Evolutionary conservation across 2,797 vertebrate species (phyloP).

Genomic region (Lophius americanus): DNA sequence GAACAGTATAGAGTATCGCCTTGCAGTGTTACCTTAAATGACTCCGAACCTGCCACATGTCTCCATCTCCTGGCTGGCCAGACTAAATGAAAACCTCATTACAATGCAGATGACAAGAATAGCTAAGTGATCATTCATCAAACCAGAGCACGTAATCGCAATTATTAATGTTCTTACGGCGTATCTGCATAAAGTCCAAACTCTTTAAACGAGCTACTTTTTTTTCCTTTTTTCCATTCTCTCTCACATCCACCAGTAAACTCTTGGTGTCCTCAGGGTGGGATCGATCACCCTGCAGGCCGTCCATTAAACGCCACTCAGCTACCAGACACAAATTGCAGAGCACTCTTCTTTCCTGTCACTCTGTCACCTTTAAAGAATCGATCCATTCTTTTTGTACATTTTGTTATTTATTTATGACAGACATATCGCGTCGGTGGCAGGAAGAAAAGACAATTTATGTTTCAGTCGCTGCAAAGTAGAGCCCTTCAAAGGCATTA

Average conservation of each 20-base stretch:
- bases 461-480: no score
- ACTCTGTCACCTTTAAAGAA: neutral
- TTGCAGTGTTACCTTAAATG: neutral
- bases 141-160: neutral
- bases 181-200: neutral
- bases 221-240: neutral
- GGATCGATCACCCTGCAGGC: conserved; percentile 9
- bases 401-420: neutral
- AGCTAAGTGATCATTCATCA: no score
- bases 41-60: neutral
- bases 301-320: conserved; percentile 24
- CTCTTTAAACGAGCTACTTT: no score
- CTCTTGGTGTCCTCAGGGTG: neutral
- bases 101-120: no score
- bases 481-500: no score
- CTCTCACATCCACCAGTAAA: neutral
- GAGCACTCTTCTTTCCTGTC: neutral
- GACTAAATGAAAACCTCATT: neutral
- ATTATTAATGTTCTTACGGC: neutral
- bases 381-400: neutral
- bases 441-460: no score
- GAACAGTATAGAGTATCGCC: neutral
- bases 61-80: neutral
- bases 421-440: neutral
- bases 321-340: conserved; percentile 10